These are phyloP conservation scores for Pseudorhiza aurosa DNA, from an alignment of 30 jellyfish, hydroid and myxozoan species.

Conservation along the genomic window DNA sequence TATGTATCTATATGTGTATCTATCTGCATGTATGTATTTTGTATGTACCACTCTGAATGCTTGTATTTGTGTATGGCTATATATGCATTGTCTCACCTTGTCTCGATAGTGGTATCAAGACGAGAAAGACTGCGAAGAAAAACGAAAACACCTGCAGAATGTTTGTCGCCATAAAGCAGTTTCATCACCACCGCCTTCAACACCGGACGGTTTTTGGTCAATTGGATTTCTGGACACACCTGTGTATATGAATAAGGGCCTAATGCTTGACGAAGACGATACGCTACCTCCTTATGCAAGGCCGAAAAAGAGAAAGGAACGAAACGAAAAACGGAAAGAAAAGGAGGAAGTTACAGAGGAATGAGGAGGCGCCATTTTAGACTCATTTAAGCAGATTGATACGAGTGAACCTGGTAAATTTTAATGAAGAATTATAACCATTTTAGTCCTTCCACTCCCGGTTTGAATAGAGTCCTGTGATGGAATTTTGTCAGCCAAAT, in stretches of 20 bases:
- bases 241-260: constrained; percentile 73
- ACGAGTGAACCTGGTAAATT: too few species aligned
- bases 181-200: constrained; percentile 83
- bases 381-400: too few species aligned
- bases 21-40: too few species aligned
- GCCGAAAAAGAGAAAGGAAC: constrained; percentile 64
- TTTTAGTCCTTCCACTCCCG: too few species aligned
- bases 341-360: not conserved
- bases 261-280: constrained; percentile 73
- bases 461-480: too few species aligned
- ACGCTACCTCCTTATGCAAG: constrained; percentile 83
- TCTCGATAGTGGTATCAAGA: constrained; percentile 59
- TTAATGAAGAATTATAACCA: too few species aligned
- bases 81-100: too few species aligned
- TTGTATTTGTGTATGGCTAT: too few species aligned
- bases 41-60: too few species aligned
- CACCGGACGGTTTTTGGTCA: constrained; percentile 90
- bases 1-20: too few species aligned
- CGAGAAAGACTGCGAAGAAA: constrained; percentile 37
- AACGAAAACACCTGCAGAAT: constrained; percentile 34
- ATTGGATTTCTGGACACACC: constrained; percentile 84
- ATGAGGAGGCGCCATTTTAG: not conserved
- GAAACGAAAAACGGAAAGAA: not conserved
- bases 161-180: constrained; percentile 83
- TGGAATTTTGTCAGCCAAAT: too few species aligned